Evolutionary conservation across 2,888 invertebrate genomes (phyloP), one percentile per base, ranked within the genome.

Genomic region (Dryadula phaetusa): DNA sequence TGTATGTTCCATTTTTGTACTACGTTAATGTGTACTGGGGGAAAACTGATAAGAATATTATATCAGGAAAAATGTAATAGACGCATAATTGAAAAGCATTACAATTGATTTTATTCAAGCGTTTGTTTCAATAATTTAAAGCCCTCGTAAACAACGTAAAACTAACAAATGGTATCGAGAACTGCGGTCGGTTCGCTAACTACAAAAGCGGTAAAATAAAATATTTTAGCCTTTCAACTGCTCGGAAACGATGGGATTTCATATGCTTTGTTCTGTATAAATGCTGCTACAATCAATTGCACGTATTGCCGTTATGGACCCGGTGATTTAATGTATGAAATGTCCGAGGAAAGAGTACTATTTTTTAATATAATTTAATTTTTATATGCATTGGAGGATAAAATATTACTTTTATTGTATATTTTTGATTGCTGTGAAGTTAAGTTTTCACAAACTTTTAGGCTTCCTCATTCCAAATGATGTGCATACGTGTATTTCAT

Each of bases 251-350:
- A 73, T 67, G 72, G 64, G 66, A 70, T 72, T 73, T 72, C 70
- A 72, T 71, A 73, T 73, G 73, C 72, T 74, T 72, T 73, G 73
- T 74, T 71, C 71, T 66, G 67, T 64, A 60, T 67, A 71, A 74
- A 71, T 66, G 69, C 63, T 66, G 67, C 64, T 62, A 66, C 69
- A 71, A 72, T 71, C 67, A 70, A 72, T 71, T 70, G 66, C 64
- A 71, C 66, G 42, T 53, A 67, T 63, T 47, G 63, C 60, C 53
- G 61, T 58, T 64, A 68, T 66, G 62, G 61, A 65, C 65, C 64
- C 47, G 52, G 53, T 68, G 70, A 61, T 68, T 61, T 63, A 62
- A 66, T 58, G 49, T 56, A 44, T 20, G 44, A 62, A 62, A 65
- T 52, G 16, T 25, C 42, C 34, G 49, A 46, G 44, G 54, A 66